Evolutionary conservation across 2,113 vertebrate species (phyloP), one percentile per base, ranked within the genome.

Genomic region (Oreochromis aureus): DNA sequence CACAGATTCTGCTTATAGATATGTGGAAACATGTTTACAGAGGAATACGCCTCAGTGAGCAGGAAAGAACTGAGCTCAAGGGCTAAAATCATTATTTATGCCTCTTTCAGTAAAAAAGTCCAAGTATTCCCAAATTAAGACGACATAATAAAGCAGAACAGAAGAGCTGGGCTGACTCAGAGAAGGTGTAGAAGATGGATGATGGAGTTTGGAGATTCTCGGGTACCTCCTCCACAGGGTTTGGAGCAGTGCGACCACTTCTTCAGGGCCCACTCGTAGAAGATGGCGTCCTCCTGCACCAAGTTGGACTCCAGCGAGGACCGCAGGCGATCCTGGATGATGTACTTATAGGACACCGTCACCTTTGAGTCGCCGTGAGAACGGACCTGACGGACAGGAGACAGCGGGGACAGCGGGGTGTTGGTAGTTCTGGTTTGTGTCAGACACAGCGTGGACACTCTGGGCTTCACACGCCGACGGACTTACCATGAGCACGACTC

Each of bases 171-270:
- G n/a, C 19, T 12, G 63, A 22, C 11, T n/a, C 63, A 22, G 5
- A 69, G n/a, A 22, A 73, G 44, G 1, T 27, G 44, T 27, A 76
- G 41, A 48, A 76, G 44, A 30, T 30, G 44, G 71, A 30, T 48
- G 6, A 76, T 48, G 24, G 6, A 76, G 44, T 8, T 51, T 51
- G 27, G 71, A 0, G 18, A 5, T 32, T n/a, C 3, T 16, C 19
- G 7, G 41, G 2, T 97, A 99, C 99, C 99, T 98, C 98, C 98
- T 63, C 98, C 98, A 4, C 98, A 99, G 53, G 97, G 97, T 91
- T 97, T 98, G 87, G 99, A 99, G 90, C 99, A 99, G 48, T 97
- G 97, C 0, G 98, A 98, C 99, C 99, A 99, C 86, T 97, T 99
- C 95, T 98, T 99, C 91, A 99, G 95, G 4, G 98, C 98, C 99